phyloP scores from a whole-genome alignment of 92 coral and sea anemone genomes.

The Zoanthus sansibaricus region DNA sequence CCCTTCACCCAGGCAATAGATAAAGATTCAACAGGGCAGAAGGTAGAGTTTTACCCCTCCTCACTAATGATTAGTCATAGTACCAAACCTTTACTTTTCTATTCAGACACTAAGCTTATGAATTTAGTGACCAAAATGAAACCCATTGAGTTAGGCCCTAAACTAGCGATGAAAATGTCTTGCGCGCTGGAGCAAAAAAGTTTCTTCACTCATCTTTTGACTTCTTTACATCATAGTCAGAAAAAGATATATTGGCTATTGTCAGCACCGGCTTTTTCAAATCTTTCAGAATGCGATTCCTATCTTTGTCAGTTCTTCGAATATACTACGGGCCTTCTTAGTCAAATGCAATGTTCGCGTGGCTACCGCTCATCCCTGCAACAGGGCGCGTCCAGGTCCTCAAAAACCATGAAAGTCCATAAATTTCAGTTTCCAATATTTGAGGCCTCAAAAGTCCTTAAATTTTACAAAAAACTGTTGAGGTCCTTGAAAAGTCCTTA shows the following conservation, averaged over 20 bases:
- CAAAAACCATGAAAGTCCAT: too few species aligned
- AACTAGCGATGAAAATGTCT: not conserved
- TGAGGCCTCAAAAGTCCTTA: not conserved
- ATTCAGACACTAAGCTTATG: constrained; percentile 35
- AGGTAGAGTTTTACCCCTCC: constrained; percentile 28
- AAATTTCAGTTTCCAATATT: too few species aligned
- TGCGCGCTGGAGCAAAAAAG: constrained; percentile 9
- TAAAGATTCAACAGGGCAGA: constrained; percentile 43
- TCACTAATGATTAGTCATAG: constrained; percentile 50
- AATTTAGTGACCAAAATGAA: constrained; percentile 7
- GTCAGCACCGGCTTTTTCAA: constrained; percentile 28
- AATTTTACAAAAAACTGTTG: not conserved
- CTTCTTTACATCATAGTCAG: constrained; percentile 22
- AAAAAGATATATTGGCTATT: not conserved
- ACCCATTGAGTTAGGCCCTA: constrained; percentile 7
- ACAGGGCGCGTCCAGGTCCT: too few species aligned
- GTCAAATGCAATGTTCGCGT: constrained; percentile 30
- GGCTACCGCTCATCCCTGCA: constrained; percentile 15
- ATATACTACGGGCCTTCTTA: constrained; percentile 41
- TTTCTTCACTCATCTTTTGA: constrained; percentile 19
- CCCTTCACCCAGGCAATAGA: not conserved
- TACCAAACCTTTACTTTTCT: constrained; percentile 38
- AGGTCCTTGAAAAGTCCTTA: not conserved
- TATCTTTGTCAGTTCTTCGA: constrained; percentile 31
- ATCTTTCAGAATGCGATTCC: constrained; percentile 47